phyloP scores from a whole-genome alignment of 1,140 invertebrate species.

The Drosophila pseudoobscura region DNA sequence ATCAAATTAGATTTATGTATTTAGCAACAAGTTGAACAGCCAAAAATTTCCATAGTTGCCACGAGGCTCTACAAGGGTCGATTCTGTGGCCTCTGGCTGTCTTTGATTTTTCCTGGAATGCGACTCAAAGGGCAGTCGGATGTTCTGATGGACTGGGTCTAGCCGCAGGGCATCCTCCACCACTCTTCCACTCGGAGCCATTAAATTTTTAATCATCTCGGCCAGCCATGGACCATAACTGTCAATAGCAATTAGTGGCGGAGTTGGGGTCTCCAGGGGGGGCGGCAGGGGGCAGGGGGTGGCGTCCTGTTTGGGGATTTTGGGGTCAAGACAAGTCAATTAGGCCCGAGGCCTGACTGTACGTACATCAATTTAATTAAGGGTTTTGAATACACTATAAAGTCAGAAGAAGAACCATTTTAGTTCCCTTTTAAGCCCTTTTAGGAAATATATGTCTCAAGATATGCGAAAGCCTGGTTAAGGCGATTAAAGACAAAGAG shows the following conservation, averaged over 20 bases:
- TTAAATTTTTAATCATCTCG: constrained; percentile 69
- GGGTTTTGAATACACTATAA: constrained; percentile 16
- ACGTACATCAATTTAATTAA: constrained; percentile 64
- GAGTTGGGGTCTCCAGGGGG: constrained; percentile 2
- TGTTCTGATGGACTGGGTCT: constrained; percentile 37
- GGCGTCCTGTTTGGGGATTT: constrained; percentile 12
- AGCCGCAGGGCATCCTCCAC: constrained; percentile 12
- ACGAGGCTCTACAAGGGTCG: constrained; percentile 18
- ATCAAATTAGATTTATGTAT: constrained; percentile 48
- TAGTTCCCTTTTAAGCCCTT: too few species aligned
- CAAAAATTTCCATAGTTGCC: constrained; percentile 26
- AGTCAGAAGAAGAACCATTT: too few species aligned
- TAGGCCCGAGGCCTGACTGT: constrained; percentile 39
- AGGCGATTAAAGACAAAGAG: too few species aligned
- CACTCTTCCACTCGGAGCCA: constrained; percentile 31
- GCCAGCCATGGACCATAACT: constrained; percentile 41
- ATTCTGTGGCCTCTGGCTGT: constrained; percentile 11
- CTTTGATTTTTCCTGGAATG: constrained; percentile 44
- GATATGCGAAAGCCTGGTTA: too few species aligned
- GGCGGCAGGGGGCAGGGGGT: neutral
- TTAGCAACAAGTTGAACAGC: constrained; percentile 50
- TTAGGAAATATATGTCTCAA: too few species aligned
- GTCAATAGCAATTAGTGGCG: constrained; percentile 68
- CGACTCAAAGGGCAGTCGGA: constrained; percentile 15
- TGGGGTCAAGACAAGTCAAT: constrained; percentile 50